phyloP scores from a whole-genome alignment of 2,797 vertebrate genomes.

The Eulemur mongoz region DNA sequence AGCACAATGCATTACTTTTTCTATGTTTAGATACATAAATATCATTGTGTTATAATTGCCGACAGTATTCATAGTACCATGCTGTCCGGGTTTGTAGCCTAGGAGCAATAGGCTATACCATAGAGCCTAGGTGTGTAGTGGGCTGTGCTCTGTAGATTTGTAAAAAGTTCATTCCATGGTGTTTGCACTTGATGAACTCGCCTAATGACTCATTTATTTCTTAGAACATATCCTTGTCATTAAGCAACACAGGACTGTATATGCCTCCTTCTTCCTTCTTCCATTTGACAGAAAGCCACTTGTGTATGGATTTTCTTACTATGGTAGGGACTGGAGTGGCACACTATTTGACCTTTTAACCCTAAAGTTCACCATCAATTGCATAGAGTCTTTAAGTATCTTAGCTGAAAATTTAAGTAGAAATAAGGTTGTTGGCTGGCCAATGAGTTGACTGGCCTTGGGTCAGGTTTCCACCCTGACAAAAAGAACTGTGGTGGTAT shows the following conservation, averaged over 20 bases:
- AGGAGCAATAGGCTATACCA: background rate
- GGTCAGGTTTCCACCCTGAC: background rate
- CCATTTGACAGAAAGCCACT: background rate
- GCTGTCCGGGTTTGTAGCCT: background rate
- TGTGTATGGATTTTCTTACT: background rate
- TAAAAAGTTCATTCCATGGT: background rate
- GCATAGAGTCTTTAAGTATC: background rate
- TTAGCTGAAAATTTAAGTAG: conserved; percentile 1
- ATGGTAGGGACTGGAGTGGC: background rate
- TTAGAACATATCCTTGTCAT: background rate
- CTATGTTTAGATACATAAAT: background rate
- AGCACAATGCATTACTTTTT: background rate
- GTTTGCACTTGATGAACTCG: background rate
- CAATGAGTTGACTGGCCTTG: background rate
- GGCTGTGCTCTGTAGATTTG: background rate
- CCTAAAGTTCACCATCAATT: background rate
- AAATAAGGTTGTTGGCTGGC: background rate
- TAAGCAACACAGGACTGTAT: background rate
- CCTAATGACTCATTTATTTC: background rate
- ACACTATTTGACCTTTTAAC: background rate
- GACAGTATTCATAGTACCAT: background rate
- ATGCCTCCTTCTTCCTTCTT: background rate
- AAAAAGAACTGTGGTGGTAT: background rate
- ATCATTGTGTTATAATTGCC: background rate
- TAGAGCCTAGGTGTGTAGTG: background rate